Percentiles rank a stretch among this genome's conserved stretches.
phyloP scores from a whole-genome alignment of 2,888 invertebrate species.

The Diarsia dahlii region DNA sequence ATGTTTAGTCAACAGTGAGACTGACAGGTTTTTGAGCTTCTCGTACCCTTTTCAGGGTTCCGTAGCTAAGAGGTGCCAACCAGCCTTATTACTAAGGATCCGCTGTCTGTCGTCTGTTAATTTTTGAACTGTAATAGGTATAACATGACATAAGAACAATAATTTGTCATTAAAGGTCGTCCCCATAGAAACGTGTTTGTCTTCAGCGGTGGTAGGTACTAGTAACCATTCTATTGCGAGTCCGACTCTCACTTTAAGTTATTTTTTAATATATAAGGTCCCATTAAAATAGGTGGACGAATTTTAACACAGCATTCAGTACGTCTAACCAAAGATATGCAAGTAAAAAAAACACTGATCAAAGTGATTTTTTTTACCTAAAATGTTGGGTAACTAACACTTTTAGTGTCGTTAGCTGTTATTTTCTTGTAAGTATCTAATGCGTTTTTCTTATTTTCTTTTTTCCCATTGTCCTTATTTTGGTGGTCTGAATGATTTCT shows the following conservation, averaged over 20 bases:
- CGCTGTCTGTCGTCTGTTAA: background rate
- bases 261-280: too few species aligned
- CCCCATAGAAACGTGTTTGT: background rate
- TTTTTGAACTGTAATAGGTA: background rate
- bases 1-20: background rate
- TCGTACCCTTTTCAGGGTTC: background rate
- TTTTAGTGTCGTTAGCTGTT: too few species aligned
- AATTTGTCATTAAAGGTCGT: background rate
- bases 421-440: too few species aligned
- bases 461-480: too few species aligned
- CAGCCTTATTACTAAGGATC: background rate
- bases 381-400: too few species aligned
- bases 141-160: background rate
- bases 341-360: too few species aligned
- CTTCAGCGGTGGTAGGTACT: background rate
- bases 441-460: too few species aligned
- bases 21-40: background rate
- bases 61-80: background rate
- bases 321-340: too few species aligned
- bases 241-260: background rate
- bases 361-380: too few species aligned
- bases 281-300: too few species aligned
- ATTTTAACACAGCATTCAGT: too few species aligned
- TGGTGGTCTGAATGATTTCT: too few species aligned
- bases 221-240: background rate